phyloP scores from a whole-genome alignment of 2,888 invertebrate genomes.

The Eupelmus urozonus region DNA sequence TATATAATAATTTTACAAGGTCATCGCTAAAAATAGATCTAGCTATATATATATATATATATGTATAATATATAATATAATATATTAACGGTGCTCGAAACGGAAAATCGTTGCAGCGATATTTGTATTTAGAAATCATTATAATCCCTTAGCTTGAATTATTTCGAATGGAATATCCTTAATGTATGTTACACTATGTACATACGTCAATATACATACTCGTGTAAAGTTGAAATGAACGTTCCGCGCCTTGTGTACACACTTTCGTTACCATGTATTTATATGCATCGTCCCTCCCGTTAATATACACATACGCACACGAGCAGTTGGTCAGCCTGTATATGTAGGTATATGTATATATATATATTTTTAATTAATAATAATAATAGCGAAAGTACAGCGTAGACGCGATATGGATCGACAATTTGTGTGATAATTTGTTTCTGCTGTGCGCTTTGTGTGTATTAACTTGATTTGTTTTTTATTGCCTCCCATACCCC shows the following conservation, averaged over 20 bases:
- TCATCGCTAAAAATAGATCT: no score
- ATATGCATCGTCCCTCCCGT: no score
- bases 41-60: no score
- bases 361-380: not conserved
- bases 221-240: slow-evolving; percentile 16
- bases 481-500: slow-evolving; percentile 13
- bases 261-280: no score
- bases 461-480: slow-evolving; percentile 27
- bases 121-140: slow-evolving; percentile 23
- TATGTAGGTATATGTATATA: no score
- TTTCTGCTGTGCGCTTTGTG: slow-evolving; percentile 51
- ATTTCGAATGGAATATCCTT: slow-evolving; percentile 19
- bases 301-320: no score
- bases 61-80: no score
- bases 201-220: slow-evolving; percentile 1
- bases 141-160: not conserved
- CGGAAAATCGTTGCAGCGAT: slow-evolving; percentile 28
- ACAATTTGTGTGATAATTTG: slow-evolving; percentile 50
- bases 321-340: not conserved
- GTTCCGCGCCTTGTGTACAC: not conserved
- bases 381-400: slow-evolving; percentile 30
- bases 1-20: not conserved
- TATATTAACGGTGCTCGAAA: slow-evolving; percentile 25
- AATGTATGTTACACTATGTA: slow-evolving; percentile 46
- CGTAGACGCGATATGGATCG: slow-evolving; percentile 35